Conservation (phyloP, 2,113 vertebrate species). For the Ptychochromis oligacanthus region DNA sequence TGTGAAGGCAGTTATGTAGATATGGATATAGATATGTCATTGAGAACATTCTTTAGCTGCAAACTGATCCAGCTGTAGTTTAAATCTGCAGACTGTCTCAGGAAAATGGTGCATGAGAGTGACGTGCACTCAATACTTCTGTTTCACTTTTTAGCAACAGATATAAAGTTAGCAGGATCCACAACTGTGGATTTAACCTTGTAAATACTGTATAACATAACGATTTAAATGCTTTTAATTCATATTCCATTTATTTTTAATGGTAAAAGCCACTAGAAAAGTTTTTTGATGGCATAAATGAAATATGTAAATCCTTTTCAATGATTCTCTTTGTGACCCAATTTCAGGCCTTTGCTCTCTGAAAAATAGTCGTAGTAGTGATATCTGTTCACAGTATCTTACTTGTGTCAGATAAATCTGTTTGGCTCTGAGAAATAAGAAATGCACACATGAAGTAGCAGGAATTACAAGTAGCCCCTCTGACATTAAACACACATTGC, state of each 20-base stretch:
- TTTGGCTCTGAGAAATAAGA: not conserved
- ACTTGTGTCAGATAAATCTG: not conserved
- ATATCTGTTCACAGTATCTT: not conserved
- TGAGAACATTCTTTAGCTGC: not conserved
- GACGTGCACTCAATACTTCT: not conserved
- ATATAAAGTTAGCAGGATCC: not conserved
- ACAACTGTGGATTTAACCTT: not conserved
- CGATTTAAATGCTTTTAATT: not conserved
- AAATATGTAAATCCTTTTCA: not conserved
- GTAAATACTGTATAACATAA: not conserved
- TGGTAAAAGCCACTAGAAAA: not conserved
- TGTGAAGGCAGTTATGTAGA: not conserved
- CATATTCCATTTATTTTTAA: not conserved
- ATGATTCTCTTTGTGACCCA: not conserved
- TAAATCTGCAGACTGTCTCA: not conserved
- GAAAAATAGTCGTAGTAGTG: no score
- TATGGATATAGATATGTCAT: no score
- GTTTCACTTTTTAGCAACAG: not conserved
- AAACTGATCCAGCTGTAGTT: not conserved
- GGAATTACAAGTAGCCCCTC: not conserved
- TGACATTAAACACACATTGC: not conserved
- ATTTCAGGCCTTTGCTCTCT: not conserved
- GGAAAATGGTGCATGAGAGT: accelerated
- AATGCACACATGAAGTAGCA: not conserved
- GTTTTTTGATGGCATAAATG: not conserved